These are phyloP conservation scores for Brachynemurus nebulosus DNA, from an alignment of 2,888 invertebrate genomes.

Conservation along the genomic window DNA sequence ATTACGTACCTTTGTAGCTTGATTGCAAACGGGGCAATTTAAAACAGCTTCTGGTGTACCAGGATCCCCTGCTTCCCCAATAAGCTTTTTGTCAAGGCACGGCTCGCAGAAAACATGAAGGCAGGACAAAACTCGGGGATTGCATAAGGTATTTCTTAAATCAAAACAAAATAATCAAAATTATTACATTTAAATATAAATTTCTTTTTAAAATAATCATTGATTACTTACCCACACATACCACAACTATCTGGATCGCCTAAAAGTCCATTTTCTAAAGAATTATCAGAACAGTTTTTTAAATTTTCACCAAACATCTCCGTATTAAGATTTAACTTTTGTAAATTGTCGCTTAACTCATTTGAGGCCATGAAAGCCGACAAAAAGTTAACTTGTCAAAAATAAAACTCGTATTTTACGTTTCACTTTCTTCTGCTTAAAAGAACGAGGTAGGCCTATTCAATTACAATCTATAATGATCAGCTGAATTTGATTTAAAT, in stretches of 20 bases:
- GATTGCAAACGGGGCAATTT: constrained; percentile 69
- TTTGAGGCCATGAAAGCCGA: constrained; percentile 20
- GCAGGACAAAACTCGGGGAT: constrained; percentile 81
- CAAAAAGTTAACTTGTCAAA: neutral
- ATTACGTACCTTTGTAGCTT: constrained; percentile 60
- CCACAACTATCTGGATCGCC: constrained; percentile 32
- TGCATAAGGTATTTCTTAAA: constrained; percentile 55
- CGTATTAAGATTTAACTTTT: constrained; percentile 27
- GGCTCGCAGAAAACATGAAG: constrained; percentile 91
- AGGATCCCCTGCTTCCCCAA: constrained; percentile 54
- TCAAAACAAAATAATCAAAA: neutral
- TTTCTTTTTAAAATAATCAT: neutral
- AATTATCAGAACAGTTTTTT: constrained; percentile 27
- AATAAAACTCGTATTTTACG: neutral
- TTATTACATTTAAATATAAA: neutral
- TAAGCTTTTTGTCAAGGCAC: constrained; percentile 71
- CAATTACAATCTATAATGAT: neutral
- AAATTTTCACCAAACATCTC: constrained; percentile 29
- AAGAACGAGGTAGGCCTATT: constrained; percentile 4
- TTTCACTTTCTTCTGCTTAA: neutral
- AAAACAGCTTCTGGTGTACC: constrained; percentile 49
- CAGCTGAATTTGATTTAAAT: constrained; percentile 3
- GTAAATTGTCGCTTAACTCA: constrained; percentile 23
- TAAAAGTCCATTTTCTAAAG: constrained; percentile 29
- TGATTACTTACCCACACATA: constrained; percentile 30